A percentile compares a stretch with the other conserved stretches of the same genome.
phyloP scores from a whole-genome alignment of 2,797 vertebrate species.

The Cynopterus sphinx region DNA sequence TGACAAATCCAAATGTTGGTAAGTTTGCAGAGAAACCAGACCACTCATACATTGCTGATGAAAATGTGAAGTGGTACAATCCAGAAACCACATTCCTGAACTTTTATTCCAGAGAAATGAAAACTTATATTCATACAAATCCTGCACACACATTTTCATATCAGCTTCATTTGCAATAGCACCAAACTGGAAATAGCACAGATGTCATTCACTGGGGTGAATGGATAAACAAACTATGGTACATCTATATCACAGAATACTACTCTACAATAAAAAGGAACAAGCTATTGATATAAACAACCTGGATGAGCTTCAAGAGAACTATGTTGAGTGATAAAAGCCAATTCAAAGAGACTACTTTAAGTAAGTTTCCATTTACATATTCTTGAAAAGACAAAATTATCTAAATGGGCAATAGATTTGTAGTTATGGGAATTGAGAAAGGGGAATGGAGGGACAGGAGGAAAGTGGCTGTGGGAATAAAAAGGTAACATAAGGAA shows the following conservation, averaged over 20 bases:
- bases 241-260: neutral
- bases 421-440: neutral
- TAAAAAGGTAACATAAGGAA: neutral
- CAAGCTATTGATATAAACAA: neutral
- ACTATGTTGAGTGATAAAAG: neutral
- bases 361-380: neutral
- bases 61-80: neutral
- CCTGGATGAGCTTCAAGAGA: neutral
- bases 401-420: neutral
- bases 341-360: neutral
- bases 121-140: neutral
- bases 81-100: neutral
- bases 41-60: neutral
- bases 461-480: neutral
- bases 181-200: neutral
- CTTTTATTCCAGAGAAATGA: neutral
- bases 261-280: neutral
- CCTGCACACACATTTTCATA: neutral
- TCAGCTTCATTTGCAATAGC: neutral
- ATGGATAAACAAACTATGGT: neutral
- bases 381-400: conserved; percentile 32
- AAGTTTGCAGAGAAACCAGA: neutral
- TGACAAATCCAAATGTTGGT: neutral
- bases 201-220: neutral
- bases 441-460: neutral